Evolutionary conservation across 1,140 invertebrate genomes (phyloP).

Genomic region (Periplaneta americana): DNA sequence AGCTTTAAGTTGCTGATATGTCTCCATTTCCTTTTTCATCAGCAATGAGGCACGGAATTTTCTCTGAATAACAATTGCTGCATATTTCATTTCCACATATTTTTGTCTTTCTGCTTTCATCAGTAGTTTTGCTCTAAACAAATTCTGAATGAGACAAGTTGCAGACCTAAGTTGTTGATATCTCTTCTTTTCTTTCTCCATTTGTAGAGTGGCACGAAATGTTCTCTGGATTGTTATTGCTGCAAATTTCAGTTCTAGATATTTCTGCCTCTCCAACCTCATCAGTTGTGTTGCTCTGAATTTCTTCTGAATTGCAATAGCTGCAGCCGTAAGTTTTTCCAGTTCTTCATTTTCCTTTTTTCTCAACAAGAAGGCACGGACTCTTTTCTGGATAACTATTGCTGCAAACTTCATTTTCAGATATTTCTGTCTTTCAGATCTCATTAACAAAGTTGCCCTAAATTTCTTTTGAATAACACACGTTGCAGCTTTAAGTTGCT

Average conservation of each 20-base stretch:
- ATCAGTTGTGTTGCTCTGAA: not conserved
- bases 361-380: not conserved
- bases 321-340: not conserved
- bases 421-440: constrained; percentile 31
- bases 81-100: not conserved
- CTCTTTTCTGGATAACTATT: not conserved
- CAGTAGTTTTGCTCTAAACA: constrained; percentile 35
- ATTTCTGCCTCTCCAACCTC: not conserved
- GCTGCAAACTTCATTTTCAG: not conserved
- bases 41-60: constrained; percentile 31
- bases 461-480: constrained; percentile 40
- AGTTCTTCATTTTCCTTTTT: not conserved
- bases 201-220: not conserved
- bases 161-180: constrained; percentile 22
- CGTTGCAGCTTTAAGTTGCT: constrained; percentile 24
- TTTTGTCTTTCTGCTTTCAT: constrained; percentile 13
- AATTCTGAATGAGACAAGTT: constrained; percentile 37
- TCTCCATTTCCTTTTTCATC: constrained; percentile 28
- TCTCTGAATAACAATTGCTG: constrained; percentile 24
- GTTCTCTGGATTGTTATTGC: not conserved
- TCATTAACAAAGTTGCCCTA: constrained; percentile 36
- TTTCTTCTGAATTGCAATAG: not conserved
- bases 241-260: not conserved
- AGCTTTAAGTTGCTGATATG: constrained; percentile 32
- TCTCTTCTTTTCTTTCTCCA: not conserved